Evolutionary conservation across 1,140 invertebrate species (phyloP), one percentile per base, ranked within the genome.

Genomic region (Anastatus disparis): DNA sequence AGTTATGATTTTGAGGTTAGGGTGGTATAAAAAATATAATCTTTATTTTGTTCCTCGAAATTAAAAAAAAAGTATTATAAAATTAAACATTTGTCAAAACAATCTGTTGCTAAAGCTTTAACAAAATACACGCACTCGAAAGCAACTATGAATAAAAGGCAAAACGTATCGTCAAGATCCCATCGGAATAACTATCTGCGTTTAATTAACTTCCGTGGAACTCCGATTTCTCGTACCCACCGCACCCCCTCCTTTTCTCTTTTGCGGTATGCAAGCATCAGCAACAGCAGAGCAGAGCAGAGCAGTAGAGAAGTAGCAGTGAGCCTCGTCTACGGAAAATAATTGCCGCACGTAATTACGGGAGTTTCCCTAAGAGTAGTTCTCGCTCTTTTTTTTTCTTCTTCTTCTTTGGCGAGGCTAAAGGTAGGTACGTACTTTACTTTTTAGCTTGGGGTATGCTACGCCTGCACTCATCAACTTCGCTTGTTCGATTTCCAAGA

Each of bases 191-290:
- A 58, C 61, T 59, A 73, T 75, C 68, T 63, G 65, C 74, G 75
- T 79, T 80, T 80, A 82, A 82, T 82, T 81, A 79, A 81, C 76
- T 81, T 77, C n/a, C 56, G 59, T 62, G 74, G 73, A 79, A 79
- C 74, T 79, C 53, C 73, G 75, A 79, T 79, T 76, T 78, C 71
- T 38, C 27, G 9, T 48, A 27, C 20, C 31, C 15, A 35, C 44
- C 31, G 29, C 26, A 8, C 15, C 22, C n/a, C 22, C 56, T 38
- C 35, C 26, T n/a, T 55, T 15, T 55, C 27, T 35, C 31, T 59
- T 22, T 59, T 22, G 7, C 27, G n/a, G n/a, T n/a, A n/a, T n/a
- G n/a, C n/a, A n/a, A n/a, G n/a, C n/a, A n/a, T n/a, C n/a, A n/a
- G n/a, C n/a, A n/a, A n/a, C n/a, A n/a, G n/a, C n/a, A n/a, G n/a